Evolutionary conservation across 30 jellyfish, hydroid and myxozoan species (phyloP).

Genomic region (Morbakka virulenta): DNA sequence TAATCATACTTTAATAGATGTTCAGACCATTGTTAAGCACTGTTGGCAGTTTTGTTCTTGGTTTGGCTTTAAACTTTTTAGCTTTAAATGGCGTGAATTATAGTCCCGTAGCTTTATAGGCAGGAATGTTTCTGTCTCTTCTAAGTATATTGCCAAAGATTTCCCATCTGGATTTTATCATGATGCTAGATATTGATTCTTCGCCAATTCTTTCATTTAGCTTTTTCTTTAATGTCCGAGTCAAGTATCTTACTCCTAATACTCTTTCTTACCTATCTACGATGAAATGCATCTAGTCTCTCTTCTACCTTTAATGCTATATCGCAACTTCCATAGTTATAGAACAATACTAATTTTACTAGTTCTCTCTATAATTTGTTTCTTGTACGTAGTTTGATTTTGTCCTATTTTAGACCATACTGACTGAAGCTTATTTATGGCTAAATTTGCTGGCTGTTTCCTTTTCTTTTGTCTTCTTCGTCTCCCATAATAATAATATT

Average conservation of each 20-base stretch:
- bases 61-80: neutral
- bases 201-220: conserved; percentile 30
- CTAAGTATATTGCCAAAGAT: too few relatives aligned
- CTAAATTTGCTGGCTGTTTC: conserved; percentile 14
- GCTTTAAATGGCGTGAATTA: conserved; percentile 13
- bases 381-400: conserved; percentile 11
- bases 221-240: conserved; percentile 23
- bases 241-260: conserved; percentile 20
- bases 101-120: conserved; percentile 33
- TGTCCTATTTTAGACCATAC: conserved; percentile 5
- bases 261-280: conserved; percentile 34
- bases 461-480: conserved; percentile 2
- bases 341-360: conserved; percentile 36
- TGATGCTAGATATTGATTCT: too few relatives aligned
- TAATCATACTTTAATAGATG: too few relatives aligned
- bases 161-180: too few relatives aligned
- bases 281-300: conserved; percentile 28
- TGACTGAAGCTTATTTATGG: conserved; percentile 9
- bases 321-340: conserved; percentile 50
- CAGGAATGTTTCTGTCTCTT: too few relatives aligned
- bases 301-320: conserved; percentile 13
- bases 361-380: conserved; percentile 15
- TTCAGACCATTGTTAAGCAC: conserved; percentile 32
- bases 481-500: too few relatives aligned
- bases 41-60: conserved; percentile 32